Evolutionary conservation across 2,888 invertebrate species (phyloP).

Genomic region (Agonopterix heracliana): DNA sequence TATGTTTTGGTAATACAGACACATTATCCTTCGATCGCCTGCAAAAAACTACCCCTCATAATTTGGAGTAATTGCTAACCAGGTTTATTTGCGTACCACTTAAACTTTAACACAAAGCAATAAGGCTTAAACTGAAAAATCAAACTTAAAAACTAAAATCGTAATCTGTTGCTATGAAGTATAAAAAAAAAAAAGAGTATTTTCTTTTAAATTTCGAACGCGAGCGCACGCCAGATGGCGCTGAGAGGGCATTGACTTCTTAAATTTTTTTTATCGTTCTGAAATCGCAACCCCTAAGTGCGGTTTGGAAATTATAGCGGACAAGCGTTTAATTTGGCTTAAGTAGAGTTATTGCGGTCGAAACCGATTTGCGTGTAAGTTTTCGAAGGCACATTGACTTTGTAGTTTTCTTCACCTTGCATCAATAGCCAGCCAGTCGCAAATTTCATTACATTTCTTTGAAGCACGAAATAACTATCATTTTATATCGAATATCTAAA

Average conservation of each 20-base stretch:
- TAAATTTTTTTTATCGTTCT: conserved; percentile 43
- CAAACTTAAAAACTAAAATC: conserved; percentile 1
- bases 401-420: too few relatives aligned
- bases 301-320: conserved; percentile 49
- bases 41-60: conserved; percentile 27
- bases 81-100: not conserved
- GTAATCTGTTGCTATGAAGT: conserved; percentile 39
- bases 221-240: conserved; percentile 62
- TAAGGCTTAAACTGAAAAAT: conserved; percentile 12
- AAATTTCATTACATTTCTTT: too few relatives aligned
- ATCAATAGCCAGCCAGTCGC: too few relatives aligned
- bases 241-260: conserved; percentile 62
- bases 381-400: conserved; percentile 1
- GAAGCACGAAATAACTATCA: too few relatives aligned
- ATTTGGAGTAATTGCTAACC: conserved; percentile 1
- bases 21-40: conserved; percentile 14
- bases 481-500: too few relatives aligned
- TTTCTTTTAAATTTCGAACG: conserved; percentile 12
- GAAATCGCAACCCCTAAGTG: conserved; percentile 66
- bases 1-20: conserved; percentile 18
- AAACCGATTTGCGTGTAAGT: conserved; percentile 21
- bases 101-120: conserved; percentile 5
- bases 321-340: conserved; percentile 45
- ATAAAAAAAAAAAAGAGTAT: conserved; percentile 32
- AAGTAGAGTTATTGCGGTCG: conserved; percentile 45